Evolutionary conservation across 2,797 vertebrate genomes (phyloP).

Genomic region (Pelobates cultripes): DNA sequence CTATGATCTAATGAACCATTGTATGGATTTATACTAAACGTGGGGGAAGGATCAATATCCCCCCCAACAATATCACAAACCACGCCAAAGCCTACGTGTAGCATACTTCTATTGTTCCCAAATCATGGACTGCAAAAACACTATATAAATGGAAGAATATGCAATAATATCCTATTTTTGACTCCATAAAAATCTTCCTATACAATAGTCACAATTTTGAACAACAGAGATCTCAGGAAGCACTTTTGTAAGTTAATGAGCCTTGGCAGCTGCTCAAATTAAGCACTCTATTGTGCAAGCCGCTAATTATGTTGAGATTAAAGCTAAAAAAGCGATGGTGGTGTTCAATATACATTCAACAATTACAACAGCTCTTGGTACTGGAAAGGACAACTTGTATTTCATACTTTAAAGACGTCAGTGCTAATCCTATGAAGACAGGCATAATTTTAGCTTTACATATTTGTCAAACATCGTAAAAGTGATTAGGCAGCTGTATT

Average conservation of each 20-base stretch:
- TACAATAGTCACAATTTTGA: slow-evolving; percentile 63
- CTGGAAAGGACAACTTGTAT: slow-evolving; percentile 63
- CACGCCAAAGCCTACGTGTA: background rate
- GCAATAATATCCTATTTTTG: slow-evolving; percentile 56
- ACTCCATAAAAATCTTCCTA: slow-evolving; percentile 59
- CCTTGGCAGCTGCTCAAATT: slow-evolving; percentile 75
- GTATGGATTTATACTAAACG: too few relatives aligned
- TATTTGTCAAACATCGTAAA: background rate
- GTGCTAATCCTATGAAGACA: background rate
- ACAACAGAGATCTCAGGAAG: slow-evolving; percentile 73
- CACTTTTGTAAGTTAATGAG: slow-evolving; percentile 73
- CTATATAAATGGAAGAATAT: slow-evolving; percentile 60
- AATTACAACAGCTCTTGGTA: slow-evolving; percentile 65
- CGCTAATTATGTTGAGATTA: slow-evolving; percentile 77
- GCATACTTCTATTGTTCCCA: background rate
- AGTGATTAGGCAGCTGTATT: background rate
- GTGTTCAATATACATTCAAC: slow-evolving; percentile 69
- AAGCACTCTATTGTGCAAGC: slow-evolving; percentile 75
- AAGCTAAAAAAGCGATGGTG: slow-evolving; percentile 70
- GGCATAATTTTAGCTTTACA: background rate
- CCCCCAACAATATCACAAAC: too few relatives aligned
- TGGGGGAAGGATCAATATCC: too few relatives aligned
- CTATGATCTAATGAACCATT: too few relatives aligned
- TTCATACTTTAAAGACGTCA: slow-evolving; percentile 57
- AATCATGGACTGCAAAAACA: background rate